Evolutionary conservation across 2,113 vertebrate species (phyloP).

Genomic region (Lophochroa leadbeateri): DNA sequence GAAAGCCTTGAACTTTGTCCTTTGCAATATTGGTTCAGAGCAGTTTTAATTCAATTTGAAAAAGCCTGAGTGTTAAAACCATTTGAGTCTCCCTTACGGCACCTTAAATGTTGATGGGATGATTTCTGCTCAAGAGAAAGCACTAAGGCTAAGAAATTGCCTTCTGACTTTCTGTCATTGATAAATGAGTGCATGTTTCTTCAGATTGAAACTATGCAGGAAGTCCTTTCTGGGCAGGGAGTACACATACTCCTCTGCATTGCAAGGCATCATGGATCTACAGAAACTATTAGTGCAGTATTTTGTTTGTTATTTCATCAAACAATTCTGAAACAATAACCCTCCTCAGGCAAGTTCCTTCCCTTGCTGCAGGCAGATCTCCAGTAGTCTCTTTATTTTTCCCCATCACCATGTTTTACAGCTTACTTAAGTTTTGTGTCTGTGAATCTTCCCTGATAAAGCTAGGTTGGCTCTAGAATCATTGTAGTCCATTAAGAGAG

Average conservation of each 20-base stretch:
- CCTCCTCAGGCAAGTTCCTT: background rate
- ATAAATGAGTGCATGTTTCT: background rate
- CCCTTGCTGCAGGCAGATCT: background rate
- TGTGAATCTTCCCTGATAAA: background rate
- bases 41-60: conserved; percentile 12
- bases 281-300: conserved; percentile 8
- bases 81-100: background rate
- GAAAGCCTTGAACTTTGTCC: conserved; percentile 45
- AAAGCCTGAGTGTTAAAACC: background rate
- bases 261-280: background rate
- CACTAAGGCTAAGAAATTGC: background rate
- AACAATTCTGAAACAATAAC: conserved; percentile 16
- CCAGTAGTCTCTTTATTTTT: background rate
- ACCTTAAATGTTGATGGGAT: background rate
- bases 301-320: conserved; percentile 55
- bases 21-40: conserved; percentile 8
- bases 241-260: background rate
- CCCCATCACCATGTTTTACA: background rate
- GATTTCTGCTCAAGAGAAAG: background rate
- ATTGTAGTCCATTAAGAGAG: background rate
- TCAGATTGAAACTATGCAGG: conserved; percentile 4
- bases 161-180: conserved; percentile 7
- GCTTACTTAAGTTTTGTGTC: background rate
- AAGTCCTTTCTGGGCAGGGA: conserved; percentile 21
- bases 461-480: background rate